Evolutionary conservation across 2,113 vertebrate genomes (phyloP), one percentile per base, ranked within the genome.

Genomic region (Brevimyrus niger): DNA sequence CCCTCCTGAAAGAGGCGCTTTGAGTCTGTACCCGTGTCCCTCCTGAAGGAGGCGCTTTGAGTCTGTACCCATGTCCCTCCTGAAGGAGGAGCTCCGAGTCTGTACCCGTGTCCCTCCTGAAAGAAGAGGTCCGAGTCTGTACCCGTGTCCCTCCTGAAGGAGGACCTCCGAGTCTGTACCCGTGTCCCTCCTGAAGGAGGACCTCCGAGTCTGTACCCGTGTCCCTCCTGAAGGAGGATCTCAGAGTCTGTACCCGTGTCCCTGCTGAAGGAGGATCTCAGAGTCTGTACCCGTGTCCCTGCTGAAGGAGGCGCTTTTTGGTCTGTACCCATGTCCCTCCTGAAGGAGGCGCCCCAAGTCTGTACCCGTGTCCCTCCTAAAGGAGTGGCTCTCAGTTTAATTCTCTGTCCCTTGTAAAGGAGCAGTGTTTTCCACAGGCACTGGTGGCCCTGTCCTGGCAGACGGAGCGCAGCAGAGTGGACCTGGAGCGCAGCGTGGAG

Each of bases 401-500:
- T 23, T 48, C 21, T 65, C 38, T 69, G 51, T 38, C 51, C 90
- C n/a, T 76, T 89, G 31, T 51, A n/a, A 65, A 38, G 46, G 35
- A 50, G 55, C 90, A 94, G 93, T 91, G 48, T 48, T 84, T 80
- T 80, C 90, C 23, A 38, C 73, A 0, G 47, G 21, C 65, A 27
- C 65, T 73, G 84, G 51, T 21, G 53, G 80, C 0, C 69, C 73
- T 91, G 86, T 91, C 98, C 90, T 92, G 94, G 44, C 96, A 97
- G 89, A 97, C 95, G 92, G 94, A 95, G 91, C 95, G 95, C 93
- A 92, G 93, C 85, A 94, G 95, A 89, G 92, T 91, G 11, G 96
- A 97, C 92, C 90, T 97, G 83, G 95, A 96, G 90, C 94, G 93
- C 90, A 98, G 95, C 3, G 93, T 99, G 86, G 95, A 96, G 92